Base-by-base conservation (phyloP, 2,113 vertebrate species). In the Chaetodon auriga region DNA sequence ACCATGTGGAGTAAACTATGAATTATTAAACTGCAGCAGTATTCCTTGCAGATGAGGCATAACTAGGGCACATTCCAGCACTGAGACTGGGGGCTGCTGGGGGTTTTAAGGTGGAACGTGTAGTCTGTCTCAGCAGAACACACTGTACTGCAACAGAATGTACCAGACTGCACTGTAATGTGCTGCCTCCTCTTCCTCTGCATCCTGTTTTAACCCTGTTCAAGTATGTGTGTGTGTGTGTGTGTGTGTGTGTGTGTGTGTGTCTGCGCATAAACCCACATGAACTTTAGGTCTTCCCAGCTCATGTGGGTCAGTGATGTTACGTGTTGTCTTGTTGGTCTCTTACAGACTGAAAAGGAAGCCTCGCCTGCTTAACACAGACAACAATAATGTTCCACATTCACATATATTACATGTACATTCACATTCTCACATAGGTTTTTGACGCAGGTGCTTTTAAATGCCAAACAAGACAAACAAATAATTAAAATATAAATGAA, bases 1-100 rank as follows among this genome's bases (percentile, higher is more conserved):
- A 70, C 63, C 51, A 12, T 38, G 0, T 30, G 48, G 69, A 68
- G 23, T 68, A 14, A 5, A 36, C 13, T 12, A 64, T 89, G 76
- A 91, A 89, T 85, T 83, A 87, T 91, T 83, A 49, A 87, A 21
- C 8, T 48, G 46, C 64, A 19, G 80, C 61, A 48, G 68, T 85
- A 45, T 70, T 90, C 68, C 79, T 69, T 15, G 2, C 78, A 76
- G 81, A 73, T 70, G 62, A 88, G 68, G 49, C 73, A 65, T 2
- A 85, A 87, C 49, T 75, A 73, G 89, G 84, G 36, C 84, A 80
- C 72, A 19, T 75, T 69, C 61, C 66, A 46, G 53, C 43, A 7
- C 61, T 11, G 62, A 57, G 61, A 54, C 54, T 3, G n/a, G 23
- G 53, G 36, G 80, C 58, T 78, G 41, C 19, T 75, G 55, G 0